Evolutionary conservation across 1,140 invertebrate species (phyloP), one percentile per base, ranked within the genome.

Genomic region (Holotrichia oblita): DNA sequence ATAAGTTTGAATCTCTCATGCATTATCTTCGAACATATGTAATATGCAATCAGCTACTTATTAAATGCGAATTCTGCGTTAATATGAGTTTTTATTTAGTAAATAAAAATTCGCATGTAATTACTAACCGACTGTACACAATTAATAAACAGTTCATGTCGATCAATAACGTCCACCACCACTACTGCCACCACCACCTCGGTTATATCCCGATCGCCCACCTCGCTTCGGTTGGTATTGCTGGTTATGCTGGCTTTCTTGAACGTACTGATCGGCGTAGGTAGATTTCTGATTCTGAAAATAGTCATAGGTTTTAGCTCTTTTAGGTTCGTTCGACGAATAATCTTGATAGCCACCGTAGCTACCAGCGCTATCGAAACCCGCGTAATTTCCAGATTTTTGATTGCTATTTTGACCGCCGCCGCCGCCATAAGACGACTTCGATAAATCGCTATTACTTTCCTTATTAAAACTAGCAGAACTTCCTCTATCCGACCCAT

Each of bases 261-360:
- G 83, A 41, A 86, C 85, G 80, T 86, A 87, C 75, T 87, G 85
- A 82, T 87, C 86, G 14, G 86, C 84, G 76, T 87, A 87, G 6
- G 82, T 84, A 10, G 78, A 79, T 48, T 83, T 84, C 59, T 82
- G 82, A 22, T 82, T n/a, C 82, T 86, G 85, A 82, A 85, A 87
- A 44, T 82, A 83, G 78, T 87, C 86, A 78, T 83, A 87, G 76
- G 86, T 85, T 81, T 84, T 85, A 2, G 82, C 78, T 17, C 85
- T 77, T 81, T 85, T 86, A 12, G 80, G 76, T 80, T 85, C 79
- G 17, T 74, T 74, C n/a, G 34, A 55, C 17, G 48, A 42, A 79
- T 84, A 82, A 79, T 82, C 79, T 44, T 80, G 79, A 27, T 76
- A 76, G 41, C 81, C 75, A 20, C 79, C 79, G 77, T 79, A 80